These are phyloP conservation scores for Trachops cirrhosus DNA, from an alignment of 2,797 vertebrate species.

Conservation along the genomic window DNA sequence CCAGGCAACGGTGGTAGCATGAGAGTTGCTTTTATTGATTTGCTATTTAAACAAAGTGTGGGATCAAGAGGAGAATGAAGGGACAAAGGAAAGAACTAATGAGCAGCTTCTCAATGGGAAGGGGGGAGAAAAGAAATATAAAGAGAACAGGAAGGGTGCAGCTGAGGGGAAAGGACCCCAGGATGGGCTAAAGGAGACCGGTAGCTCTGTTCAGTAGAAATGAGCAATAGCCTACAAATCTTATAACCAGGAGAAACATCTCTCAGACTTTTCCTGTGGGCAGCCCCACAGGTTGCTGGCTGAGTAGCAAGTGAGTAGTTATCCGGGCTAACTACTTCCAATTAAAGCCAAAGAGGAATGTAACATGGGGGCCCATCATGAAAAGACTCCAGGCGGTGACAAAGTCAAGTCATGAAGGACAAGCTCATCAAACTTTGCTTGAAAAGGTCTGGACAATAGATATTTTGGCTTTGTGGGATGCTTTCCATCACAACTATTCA, in stretches of 20 bases:
- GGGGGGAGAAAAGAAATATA: neutral
- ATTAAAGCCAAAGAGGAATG: neutral
- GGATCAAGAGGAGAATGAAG: neutral
- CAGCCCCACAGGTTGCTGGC: neutral
- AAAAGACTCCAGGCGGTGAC: neutral
- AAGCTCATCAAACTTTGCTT: neutral
- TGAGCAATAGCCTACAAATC: conserved; percentile 14
- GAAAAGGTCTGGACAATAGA: neutral
- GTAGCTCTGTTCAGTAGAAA: neutral
- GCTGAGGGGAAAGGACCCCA: neutral
- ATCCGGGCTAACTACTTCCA: conserved; percentile 24
- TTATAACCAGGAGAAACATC: conserved; percentile 14
- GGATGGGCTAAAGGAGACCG: neutral
- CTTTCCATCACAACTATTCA: neutral
- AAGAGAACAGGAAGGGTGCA: conserved; percentile 32
- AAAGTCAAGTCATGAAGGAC: neutral
- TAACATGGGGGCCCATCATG: neutral
- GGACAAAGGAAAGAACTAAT: neutral
- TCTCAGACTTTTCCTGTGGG: conserved; percentile 56
- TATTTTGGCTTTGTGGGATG: neutral
- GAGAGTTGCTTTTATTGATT: neutral
- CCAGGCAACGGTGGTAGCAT: neutral
- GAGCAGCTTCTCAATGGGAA: neutral
- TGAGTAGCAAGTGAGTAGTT: neutral
- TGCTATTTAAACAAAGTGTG: neutral